Evolutionary conservation across 2,797 vertebrate species (phyloP), one percentile per base, ranked within the genome.

Genomic region (Hipposideros larvatus): DNA sequence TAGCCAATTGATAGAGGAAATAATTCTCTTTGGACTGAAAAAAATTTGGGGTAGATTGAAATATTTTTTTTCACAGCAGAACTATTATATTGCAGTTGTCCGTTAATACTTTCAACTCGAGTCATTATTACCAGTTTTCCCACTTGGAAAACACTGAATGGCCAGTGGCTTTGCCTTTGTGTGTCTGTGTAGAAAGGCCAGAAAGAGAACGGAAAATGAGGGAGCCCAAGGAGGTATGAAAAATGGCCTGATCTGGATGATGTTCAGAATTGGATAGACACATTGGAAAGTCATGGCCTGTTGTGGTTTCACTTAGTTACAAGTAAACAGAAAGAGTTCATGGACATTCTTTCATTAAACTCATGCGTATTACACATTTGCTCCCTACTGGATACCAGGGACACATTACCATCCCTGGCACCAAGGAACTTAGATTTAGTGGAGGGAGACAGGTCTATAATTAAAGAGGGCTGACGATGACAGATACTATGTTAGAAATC

Each of bases 21-120:
- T 80, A 55, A 65, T 96, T 91, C 31, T 82, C 51, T 97, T 94
- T 93, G 26, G 26, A 74, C 66, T 86, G 24, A 55, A 90, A 93
- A 92, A 74, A 26, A 95, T 70, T 91, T 63, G 4, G 22, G 19
- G 41, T 87, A 8, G 37, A 75, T 66, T 75, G 63, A 88, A 90
- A 46, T 55, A 48, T 53, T 51, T 57, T 84, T 93, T 82, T 68
- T 84, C 70, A 73, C 21, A 91, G 71, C 74, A 92, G 61, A 95
- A 61, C 80, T 66, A 15, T 77, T 87, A 37, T 34, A 26, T 55
- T 87, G 10, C 22, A 19, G 19, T 71, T 96, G 18, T 68, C 51
- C 24, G 11, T 90, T 65, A 71, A 86, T 59, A 70, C n/a, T 95
- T 91, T 88, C 34, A 55, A 34, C 26, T 80, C 16, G 18, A 66